Base-by-base conservation (phyloP, 2,113 vertebrate genomes). In the Probosciger aterrimus region DNA sequence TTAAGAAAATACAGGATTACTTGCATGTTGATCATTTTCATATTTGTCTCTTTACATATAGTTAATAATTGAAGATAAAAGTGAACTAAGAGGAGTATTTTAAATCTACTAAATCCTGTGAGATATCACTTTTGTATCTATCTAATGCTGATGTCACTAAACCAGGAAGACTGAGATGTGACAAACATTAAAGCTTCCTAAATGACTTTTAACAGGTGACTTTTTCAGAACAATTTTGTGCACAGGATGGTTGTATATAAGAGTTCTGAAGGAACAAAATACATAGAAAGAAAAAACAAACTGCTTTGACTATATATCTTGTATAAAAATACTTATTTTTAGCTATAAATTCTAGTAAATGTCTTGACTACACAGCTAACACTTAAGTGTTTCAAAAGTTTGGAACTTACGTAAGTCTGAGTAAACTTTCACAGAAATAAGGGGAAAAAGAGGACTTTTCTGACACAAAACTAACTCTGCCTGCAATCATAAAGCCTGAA, bases 231-330 rank as follows among this genome's bases (percentile, higher is more conserved):
- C 17, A 70, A 24, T 9, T 49, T 68, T 41, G 22, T 62, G 55
- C 47, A 71, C 12, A 63, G 49, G 5, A 27, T 47, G 35, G 22
- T 31, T 0, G 0, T 30, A 68, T 3, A 6, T n/a, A 41, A 41
- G 22, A 49, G 46, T 39, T 53, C 52, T 33, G 22, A 76, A 67
- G 30, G 22, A 88, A 92, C 0, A 5, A 57, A 78, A 55, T 8
- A 69, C 2, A 33, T 3, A 31, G 22, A 12, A 71, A 67, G 62
- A 81, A 41, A 53, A 78, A 59, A 16, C 57, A 68, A 22, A 43
- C 16, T 41, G 31, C 18, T 60, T 18, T 67, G 59, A 62, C 25
- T 60, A 35, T 11, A 53, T 5, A 24, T 8, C 16, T 25, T 0
- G 3, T 11, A 49, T 44, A 44, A 39, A 49, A 62, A 44, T 13